A percentile compares a stretch with the other conserved stretches of the same genome.
Evolutionary conservation across 92 coral and sea anemone genomes (phyloP).

Genomic region (Zoanthus sociatus): DNA sequence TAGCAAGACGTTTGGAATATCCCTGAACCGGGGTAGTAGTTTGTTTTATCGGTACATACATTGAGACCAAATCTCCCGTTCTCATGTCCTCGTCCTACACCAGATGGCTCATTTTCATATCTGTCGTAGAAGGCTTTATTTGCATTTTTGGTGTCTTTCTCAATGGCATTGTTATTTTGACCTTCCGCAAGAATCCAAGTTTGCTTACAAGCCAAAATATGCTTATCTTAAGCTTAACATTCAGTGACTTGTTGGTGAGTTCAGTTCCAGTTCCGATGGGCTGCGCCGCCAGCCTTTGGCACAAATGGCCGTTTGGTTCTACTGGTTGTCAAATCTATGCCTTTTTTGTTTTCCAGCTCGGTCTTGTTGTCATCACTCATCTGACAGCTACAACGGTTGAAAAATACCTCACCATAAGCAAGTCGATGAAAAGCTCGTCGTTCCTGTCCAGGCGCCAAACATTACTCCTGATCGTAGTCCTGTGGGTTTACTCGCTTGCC

Average conservation of each 20-base stretch:
- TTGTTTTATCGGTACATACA: no score
- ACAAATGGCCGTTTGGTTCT: slow-evolving; percentile 59
- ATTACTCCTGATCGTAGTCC: slow-evolving; percentile 34
- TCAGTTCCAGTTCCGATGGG: slow-evolving; percentile 67
- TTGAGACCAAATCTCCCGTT: no score
- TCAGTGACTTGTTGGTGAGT: slow-evolving; percentile 64
- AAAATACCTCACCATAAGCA: slow-evolving; percentile 65
- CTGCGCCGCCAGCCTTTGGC: slow-evolving; percentile 49
- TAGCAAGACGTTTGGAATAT: no score
- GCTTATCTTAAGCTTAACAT: slow-evolving; percentile 66
- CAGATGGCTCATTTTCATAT: background rate
- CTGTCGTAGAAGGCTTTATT: background rate
- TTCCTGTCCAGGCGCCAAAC: slow-evolving; percentile 54
- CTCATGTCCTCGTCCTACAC: no score
- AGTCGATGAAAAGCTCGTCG: slow-evolving; percentile 52
- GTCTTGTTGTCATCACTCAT: slow-evolving; percentile 68
- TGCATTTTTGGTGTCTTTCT: background rate
- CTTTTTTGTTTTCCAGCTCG: slow-evolving; percentile 69
- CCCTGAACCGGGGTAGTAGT: no score
- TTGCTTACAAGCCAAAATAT: slow-evolving; percentile 56
- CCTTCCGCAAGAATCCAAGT: slow-evolving; percentile 25
- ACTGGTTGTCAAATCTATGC: slow-evolving; percentile 71
- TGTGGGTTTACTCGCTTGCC: slow-evolving; percentile 63
- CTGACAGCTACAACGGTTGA: slow-evolving; percentile 65
- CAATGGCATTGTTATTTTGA: background rate